Evolutionary conservation across 2,888 invertebrate species (phyloP).

Genomic region (Lobophora halterata): DNA sequence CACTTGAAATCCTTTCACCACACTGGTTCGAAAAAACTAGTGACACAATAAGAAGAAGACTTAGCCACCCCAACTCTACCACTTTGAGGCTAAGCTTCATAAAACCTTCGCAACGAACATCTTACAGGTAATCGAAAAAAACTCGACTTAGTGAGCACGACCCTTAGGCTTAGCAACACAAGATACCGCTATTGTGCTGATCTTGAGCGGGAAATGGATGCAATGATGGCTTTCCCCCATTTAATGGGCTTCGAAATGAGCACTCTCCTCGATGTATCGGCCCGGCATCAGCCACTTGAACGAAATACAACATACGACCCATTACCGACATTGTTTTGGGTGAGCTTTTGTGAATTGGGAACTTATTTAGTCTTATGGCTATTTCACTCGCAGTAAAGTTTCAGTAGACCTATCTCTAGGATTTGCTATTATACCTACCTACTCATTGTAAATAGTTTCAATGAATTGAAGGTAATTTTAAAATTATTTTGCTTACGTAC

Average conservation of each 20-base stretch:
- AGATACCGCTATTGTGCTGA: conserved; percentile 44
- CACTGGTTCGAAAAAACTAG: too few species aligned
- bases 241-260: conserved; percentile 54
- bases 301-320: conserved; percentile 23
- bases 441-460: too few species aligned
- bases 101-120: neutral
- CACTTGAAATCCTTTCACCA: too few species aligned
- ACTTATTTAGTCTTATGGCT: too few species aligned
- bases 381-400: too few species aligned
- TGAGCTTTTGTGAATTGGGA: conserved; percentile 3
- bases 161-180: conserved; percentile 13
- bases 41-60: too few species aligned
- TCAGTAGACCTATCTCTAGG: too few species aligned
- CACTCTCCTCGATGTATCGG: conserved; percentile 44
- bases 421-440: too few species aligned
- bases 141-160: conserved; percentile 12
- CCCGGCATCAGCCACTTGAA: conserved; percentile 29
- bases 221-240: conserved; percentile 48
- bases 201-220: conserved; percentile 47
- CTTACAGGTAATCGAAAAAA: neutral
- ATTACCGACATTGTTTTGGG: conserved; percentile 11
- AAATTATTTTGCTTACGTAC: too few species aligned
- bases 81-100: too few species aligned
- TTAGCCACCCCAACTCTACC: too few species aligned
- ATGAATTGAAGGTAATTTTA: too few species aligned